Evolutionary conservation across 2,113 vertebrate species (phyloP), one percentile per base, ranked within the genome.

Genomic region (Podarcis muralis): DNA sequence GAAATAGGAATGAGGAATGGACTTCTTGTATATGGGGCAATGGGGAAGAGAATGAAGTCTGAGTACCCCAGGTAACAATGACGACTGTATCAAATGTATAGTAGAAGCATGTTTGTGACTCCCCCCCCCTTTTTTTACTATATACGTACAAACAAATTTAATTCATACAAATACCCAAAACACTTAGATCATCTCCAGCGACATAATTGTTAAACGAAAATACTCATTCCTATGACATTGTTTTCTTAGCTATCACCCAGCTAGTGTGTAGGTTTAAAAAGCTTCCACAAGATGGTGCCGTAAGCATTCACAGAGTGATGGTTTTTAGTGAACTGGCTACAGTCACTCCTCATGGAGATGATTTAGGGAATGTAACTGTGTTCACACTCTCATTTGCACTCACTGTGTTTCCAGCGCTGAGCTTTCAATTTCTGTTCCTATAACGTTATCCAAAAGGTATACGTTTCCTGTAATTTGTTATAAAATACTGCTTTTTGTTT

Each of bases 211-310:
- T 4, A 65, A 13, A 48, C 22, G 32, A 68, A 40, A 32, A 43
- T 16, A 69, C 13, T 66, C 30, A 83, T 43, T 69, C 81, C 16
- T 68, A 68, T 83, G 30, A 53, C 32, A 32, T 32, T 76, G 35
- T 85, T 27, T 66, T 8, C 32, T 65, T 53, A 48, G 1, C 48
- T 79, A 13, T 11, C 1, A 0, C 43, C 30, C 22, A 0, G 32
- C 23, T 13, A 1, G n/a, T 1, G 5, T 77, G 89, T 75, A 77
- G 22, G n/a, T 0, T 0, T 9, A 3, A 43, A 0, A 0, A 25
- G 11, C 3, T 0, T 6, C 94, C 95, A 87, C 90, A 3, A 91
- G 94, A 0, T 96, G 95, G 93, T 27, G 93, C 91, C 94, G 87
- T 89, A 74, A 92, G 30, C 93, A 88, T 6, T 78, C 40, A 5